These are phyloP conservation scores for Sinocyclocheilus anophthalmus DNA, from an alignment of 2,113 vertebrate genomes.

Conservation along the genomic window DNA sequence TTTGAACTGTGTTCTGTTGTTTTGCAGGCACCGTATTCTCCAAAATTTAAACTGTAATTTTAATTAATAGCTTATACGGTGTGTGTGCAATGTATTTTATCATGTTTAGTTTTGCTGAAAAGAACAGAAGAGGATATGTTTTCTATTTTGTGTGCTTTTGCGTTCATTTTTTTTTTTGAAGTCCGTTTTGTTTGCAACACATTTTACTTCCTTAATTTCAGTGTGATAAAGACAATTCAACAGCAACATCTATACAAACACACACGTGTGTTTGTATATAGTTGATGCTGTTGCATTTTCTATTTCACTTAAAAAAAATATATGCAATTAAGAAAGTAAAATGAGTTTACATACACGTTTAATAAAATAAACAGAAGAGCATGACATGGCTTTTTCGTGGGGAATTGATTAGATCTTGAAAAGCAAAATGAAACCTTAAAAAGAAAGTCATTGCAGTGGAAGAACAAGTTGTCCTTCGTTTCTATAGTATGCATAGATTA, in stretches of 20 bases:
- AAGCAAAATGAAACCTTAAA: not conserved
- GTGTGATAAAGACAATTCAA: not conserved
- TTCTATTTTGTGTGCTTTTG: not conserved
- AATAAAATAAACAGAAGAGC: not conserved
- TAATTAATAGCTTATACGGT: not conserved
- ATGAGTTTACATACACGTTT: not conserved
- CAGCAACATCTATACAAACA: not conserved
- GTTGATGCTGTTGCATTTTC: too few species aligned
- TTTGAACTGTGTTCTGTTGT: too few species aligned
- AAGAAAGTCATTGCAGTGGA: not conserved
- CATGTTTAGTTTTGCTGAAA: not conserved
- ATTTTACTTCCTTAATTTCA: not conserved
- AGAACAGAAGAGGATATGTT: not conserved
- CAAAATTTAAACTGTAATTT: not conserved
- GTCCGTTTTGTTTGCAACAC: not conserved
- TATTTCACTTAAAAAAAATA: not conserved
- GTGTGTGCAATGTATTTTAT: not conserved
- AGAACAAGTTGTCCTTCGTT: not conserved
- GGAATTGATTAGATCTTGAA: too few species aligned
- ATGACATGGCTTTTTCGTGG: too few species aligned
- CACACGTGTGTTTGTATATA: too few species aligned
- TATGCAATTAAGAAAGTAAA: not conserved
- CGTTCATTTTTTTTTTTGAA: not conserved
- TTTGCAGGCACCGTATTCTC: not conserved
- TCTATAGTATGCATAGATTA: not conserved